Percentiles rank a stretch among this genome's conserved stretches.
phyloP scores from a whole-genome alignment of 2,113 vertebrate species.

The Trematocara unimaculatum region DNA sequence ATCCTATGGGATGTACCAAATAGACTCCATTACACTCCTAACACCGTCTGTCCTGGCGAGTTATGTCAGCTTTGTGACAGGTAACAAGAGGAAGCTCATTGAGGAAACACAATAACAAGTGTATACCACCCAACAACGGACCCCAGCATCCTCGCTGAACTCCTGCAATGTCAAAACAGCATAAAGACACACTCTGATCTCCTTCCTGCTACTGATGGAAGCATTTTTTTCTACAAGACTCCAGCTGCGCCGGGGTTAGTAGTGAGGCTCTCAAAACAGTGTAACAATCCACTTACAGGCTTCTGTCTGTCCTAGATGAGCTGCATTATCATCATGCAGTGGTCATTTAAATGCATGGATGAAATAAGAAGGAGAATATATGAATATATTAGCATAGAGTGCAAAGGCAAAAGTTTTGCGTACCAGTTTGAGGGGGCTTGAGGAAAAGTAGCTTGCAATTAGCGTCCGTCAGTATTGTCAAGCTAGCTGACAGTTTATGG shows the following conservation, averaged over 20 bases:
- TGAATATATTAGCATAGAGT: conserved; percentile 50
- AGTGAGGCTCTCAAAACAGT: neutral
- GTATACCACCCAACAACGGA: conserved; percentile 27
- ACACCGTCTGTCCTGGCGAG: conserved; percentile 50
- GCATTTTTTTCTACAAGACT: conserved; percentile 36
- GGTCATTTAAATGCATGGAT: conserved; percentile 47
- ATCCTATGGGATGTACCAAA: conserved; percentile 35
- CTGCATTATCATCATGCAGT: conserved; percentile 28
- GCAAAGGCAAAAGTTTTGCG: conserved; percentile 1
- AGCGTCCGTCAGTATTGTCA: neutral
- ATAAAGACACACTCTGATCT: conserved; percentile 50
- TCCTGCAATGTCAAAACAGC: conserved; percentile 46
- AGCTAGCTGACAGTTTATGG: neutral
- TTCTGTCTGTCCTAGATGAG: conserved; percentile 2
- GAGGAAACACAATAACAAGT: conserved; percentile 58
- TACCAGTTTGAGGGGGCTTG: neutral
- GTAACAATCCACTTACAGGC: neutral
- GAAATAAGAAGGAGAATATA: conserved; percentile 35
- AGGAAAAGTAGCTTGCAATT: conserved; percentile 2
- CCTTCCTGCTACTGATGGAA: conserved; percentile 16
- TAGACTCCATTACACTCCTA: conserved; percentile 40
- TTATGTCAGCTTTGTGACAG: conserved; percentile 58
- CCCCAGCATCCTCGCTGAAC: conserved; percentile 17
- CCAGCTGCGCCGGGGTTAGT: conserved; percentile 39
- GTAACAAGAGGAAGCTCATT: conserved; percentile 47